Percentiles rank a stretch among this genome's conserved stretches.
Conservation (phyloP, 2,888 invertebrate species). For the Aphelenchoides bicaudatus region DNA sequence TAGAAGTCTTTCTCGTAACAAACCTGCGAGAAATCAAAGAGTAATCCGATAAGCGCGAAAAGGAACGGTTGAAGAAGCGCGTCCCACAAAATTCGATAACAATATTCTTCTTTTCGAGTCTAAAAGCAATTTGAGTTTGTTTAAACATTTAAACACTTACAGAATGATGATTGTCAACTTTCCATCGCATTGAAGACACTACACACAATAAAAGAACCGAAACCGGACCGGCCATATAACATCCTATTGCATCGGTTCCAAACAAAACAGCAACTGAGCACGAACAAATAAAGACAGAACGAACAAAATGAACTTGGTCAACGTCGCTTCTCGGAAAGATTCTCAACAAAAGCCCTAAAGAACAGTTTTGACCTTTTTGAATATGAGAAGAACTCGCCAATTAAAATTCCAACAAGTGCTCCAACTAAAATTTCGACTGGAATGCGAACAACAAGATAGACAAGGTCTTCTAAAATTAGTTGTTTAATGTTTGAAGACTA, state of each 20-base stretch:
- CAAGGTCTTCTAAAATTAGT: slow-evolving; percentile 36
- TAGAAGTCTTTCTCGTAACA: neutral
- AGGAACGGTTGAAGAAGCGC: slow-evolving; percentile 44
- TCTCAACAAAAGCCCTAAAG: slow-evolving; percentile 31
- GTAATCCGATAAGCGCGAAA: slow-evolving; percentile 42
- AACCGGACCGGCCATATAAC: slow-evolving; percentile 42
- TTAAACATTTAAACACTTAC: slow-evolving; percentile 20
- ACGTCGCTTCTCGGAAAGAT: slow-evolving; percentile 35
- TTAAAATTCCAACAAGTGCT: slow-evolving; percentile 36
- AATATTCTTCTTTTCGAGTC: slow-evolving; percentile 40
- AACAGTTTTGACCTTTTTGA: no score
- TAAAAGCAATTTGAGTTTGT: slow-evolving; percentile 21
- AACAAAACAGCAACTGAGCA: slow-evolving; percentile 35
- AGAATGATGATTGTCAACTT: slow-evolving; percentile 38
- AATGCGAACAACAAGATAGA: slow-evolving; percentile 34
- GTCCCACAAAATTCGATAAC: slow-evolving; percentile 36
- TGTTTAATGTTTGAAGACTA: no score
- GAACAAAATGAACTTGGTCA: slow-evolving; percentile 32
- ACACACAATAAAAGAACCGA: slow-evolving; percentile 37
- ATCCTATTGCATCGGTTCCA: slow-evolving; percentile 35
- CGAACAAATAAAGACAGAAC: slow-evolving; percentile 26
- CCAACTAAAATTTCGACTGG: slow-evolving; percentile 40
- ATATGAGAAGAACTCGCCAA: slow-evolving; percentile 20
- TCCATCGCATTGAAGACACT: slow-evolving; percentile 43
- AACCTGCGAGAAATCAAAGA: slow-evolving; percentile 36